Evolutionary conservation across 35 echinoderm and acorn worm genomes (phyloP), one percentile per base, ranked within the genome.

Genomic region (Hemicentrotus pulcherrimus): DNA sequence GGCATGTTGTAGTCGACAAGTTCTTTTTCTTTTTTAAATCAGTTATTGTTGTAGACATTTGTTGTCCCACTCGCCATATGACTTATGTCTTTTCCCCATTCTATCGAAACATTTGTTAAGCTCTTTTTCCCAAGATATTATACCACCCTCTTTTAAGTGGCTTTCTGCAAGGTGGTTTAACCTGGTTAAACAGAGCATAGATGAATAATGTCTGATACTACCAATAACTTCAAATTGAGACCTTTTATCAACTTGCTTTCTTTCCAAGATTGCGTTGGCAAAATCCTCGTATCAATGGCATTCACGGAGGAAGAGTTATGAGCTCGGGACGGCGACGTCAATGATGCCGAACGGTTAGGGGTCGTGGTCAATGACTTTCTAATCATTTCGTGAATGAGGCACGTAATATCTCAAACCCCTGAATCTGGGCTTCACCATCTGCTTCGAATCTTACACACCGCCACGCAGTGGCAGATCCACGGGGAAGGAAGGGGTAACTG

Each of bases 311-410:
- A 78, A 28, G 65, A 78, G 28, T 78, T 78, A 78, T 78, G 65
- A 78, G 65, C 19, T 28, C 19, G 19, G n/a, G 65, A 78, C 65
- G 19, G 19, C 65, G 65, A 78, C 6, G 65, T 78, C 65, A 78
- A 78, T 78, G 65, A 78, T 78, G 65, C 65, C 65, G 65, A 78
- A 78, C 65, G 65, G 65, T 22, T 8, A 78, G 65, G 65, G 65
- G 65, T 78, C 65, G 65, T 78, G 65, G 65, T 78, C 65, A 28
- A 28, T 78, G 65, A 28, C 19, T 78, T 78, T 78, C 65, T 78
- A 78, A 78, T 78, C 65, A 78, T 78, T 28, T 78, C 65, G 65
- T 78, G 65, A 78, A 78, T 78, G 65, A 78, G 65, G 65, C 65
- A 78, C 19, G 65, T 78, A 78, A 78, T 78, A 78, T 78, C 65